Evolutionary conservation across 2,888 invertebrate genomes (phyloP).

Genomic region (Acleris laterana): DNA sequence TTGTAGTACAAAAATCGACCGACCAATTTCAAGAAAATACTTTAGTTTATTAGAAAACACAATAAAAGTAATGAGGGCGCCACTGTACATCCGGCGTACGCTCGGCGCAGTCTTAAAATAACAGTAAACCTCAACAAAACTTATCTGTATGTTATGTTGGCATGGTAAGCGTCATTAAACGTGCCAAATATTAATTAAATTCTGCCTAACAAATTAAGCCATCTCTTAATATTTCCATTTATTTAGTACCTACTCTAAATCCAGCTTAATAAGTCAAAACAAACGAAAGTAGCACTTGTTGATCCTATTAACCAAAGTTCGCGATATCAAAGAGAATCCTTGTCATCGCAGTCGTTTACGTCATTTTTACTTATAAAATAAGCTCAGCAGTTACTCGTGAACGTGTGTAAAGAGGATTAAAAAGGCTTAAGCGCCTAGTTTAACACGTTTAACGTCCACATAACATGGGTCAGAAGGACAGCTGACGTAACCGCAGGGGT

Average conservation of each 20-base stretch:
- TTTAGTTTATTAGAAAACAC: too few species aligned
- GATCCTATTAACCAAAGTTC: constrained; percentile 13
- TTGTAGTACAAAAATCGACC: too few species aligned
- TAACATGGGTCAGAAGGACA: constrained; percentile 67
- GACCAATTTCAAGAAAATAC: too few species aligned
- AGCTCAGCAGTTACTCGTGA: not conserved
- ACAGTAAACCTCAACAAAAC: too few species aligned
- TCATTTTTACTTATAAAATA: not conserved
- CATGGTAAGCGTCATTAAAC: too few species aligned
- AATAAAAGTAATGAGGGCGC: too few species aligned
- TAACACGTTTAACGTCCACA: constrained; percentile 4
- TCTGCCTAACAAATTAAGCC: too few species aligned
- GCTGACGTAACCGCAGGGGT: constrained; percentile 62
- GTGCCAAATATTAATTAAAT: too few species aligned
- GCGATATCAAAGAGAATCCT: constrained; percentile 5
- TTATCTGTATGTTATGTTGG: too few species aligned
- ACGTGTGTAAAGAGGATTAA: not conserved
- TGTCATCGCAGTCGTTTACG: not conserved
- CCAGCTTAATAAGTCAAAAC: not conserved
- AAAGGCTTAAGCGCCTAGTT: constrained; percentile 13
- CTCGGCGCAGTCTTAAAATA: too few species aligned
- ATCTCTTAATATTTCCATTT: too few species aligned
- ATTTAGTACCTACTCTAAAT: not conserved
- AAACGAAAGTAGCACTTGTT: constrained; percentile 15
- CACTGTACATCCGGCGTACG: too few species aligned